A percentile compares a stretch with the other conserved stretches of the same genome.
phyloP scores from a whole-genome alignment of 2,888 invertebrate genomes.

The Anodontia alba region DNA sequence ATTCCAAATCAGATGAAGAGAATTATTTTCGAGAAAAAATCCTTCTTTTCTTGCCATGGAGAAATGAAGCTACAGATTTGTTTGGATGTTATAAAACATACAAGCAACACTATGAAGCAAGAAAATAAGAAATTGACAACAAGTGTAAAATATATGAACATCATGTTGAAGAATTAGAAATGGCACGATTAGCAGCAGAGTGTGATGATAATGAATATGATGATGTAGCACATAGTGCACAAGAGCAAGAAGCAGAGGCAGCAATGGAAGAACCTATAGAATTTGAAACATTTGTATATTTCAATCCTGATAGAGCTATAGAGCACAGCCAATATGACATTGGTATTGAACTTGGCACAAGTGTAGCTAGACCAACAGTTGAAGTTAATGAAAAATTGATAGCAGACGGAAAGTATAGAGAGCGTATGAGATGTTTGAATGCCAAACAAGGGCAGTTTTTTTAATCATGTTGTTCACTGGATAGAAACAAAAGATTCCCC shows the following conservation, averaged over 20 bases:
- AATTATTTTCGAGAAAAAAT: slow-evolving; percentile 31
- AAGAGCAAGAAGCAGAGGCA: slow-evolving; percentile 25
- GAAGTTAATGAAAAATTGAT: slow-evolving; percentile 2
- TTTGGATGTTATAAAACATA: slow-evolving; percentile 7
- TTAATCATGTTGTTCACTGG: slow-evolving; percentile 21
- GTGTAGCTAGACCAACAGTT: neutral
- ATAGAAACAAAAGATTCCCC: slow-evolving; percentile 11
- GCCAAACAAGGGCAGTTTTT: slow-evolving; percentile 5
- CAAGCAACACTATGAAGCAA: slow-evolving; percentile 9
- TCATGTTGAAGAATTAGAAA: slow-evolving; percentile 18
- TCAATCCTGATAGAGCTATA: neutral
- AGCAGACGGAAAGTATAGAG: neutral
- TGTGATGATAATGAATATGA: slow-evolving; percentile 21
- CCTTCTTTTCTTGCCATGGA: slow-evolving; percentile 33
- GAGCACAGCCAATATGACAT: neutral
- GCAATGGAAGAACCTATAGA: slow-evolving; percentile 28
- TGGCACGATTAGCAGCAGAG: slow-evolving; percentile 9
- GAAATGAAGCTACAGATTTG: slow-evolving; percentile 13
- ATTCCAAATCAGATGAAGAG: slow-evolving; percentile 20
- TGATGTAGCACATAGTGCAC: slow-evolving; percentile 31
- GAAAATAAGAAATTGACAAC: slow-evolving; percentile 3
- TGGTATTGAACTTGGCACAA: neutral
- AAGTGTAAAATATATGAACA: slow-evolving; percentile 37
- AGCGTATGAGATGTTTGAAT: neutral
- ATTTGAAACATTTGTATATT: neutral